phyloP scores from a whole-genome alignment of 2,113 vertebrate species.

The Xyrauchen texanus region DNA sequence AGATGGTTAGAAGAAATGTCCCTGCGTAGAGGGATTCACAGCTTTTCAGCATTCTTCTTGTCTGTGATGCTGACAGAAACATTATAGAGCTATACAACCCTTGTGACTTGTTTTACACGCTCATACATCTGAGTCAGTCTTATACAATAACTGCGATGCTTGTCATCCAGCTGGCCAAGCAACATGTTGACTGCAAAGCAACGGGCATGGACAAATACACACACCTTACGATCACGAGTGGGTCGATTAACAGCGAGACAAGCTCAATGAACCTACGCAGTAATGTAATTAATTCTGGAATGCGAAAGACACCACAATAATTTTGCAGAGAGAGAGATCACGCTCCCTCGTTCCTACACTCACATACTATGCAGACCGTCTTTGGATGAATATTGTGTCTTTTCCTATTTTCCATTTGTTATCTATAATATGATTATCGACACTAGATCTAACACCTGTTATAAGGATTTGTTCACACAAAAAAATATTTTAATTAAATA shows the following conservation, averaged over 20 bases:
- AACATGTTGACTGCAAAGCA: background rate
- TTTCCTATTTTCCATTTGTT: too few species aligned
- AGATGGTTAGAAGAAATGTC: background rate
- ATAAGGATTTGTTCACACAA: too few species aligned
- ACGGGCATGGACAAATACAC: background rate
- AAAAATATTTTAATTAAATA: too few species aligned
- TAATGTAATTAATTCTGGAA: constrained; percentile 27
- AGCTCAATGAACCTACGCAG: background rate
- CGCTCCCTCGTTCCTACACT: constrained; percentile 6
- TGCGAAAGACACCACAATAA: constrained; percentile 16
- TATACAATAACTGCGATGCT: constrained; percentile 1
- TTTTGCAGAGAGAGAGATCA: constrained; percentile 18
- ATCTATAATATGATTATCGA: too few species aligned
- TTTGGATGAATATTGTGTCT: too few species aligned
- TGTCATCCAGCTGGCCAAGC: background rate
- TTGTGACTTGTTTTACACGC: background rate
- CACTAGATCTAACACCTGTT: too few species aligned
- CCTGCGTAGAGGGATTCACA: background rate
- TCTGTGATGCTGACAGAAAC: too few species aligned
- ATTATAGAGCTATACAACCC: background rate
- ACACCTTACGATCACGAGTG: constrained; percentile 18
- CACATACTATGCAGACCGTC: background rate
- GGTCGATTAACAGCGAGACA: constrained; percentile 24
- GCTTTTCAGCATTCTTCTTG: background rate
- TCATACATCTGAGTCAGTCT: background rate